phyloP scores from a whole-genome alignment of 2,888 invertebrate genomes.

The Oligia fasciuncula region DNA sequence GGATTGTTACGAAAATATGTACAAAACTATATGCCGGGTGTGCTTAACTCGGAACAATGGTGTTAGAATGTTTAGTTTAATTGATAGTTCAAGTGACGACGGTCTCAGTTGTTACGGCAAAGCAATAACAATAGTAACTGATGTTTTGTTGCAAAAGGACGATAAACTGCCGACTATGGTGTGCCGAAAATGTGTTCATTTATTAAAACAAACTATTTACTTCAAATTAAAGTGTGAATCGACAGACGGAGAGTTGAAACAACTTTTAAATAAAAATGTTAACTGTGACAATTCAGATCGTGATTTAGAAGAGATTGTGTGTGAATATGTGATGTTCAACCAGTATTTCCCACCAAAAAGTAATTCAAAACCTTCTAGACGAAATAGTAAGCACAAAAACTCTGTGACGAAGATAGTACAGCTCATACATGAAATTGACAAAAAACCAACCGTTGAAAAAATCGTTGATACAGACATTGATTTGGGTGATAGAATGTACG shows the following conservation, averaged over 20 bases:
- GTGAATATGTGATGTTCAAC: constrained; percentile 73
- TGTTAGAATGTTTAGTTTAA: constrained; percentile 77
- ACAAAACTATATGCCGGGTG: constrained; percentile 79
- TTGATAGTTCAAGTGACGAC: constrained; percentile 72
- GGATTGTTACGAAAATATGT: constrained; percentile 75
- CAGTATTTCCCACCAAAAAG: constrained; percentile 69
- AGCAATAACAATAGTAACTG: constrained; percentile 75
- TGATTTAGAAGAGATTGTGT: constrained; percentile 70
- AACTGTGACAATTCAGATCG: constrained; percentile 39
- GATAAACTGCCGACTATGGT: constrained; percentile 78
- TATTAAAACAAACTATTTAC: constrained; percentile 79
- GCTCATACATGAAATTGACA: neutral
- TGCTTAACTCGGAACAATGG: constrained; percentile 75
- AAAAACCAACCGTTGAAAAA: neutral
- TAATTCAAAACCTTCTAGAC: constrained; percentile 6
- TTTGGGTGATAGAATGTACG: constrained; percentile 17
- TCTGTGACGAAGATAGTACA: neutral
- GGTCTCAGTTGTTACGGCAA: constrained; percentile 79
- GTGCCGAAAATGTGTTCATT: constrained; percentile 78
- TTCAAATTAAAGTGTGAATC: constrained; percentile 82
- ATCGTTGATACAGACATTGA: neutral
- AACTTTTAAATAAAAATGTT: constrained; percentile 57
- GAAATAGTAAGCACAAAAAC: constrained; percentile 4
- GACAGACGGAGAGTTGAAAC: constrained; percentile 72
- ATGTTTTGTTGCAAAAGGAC: constrained; percentile 73